Conservation (phyloP, 2,113 vertebrate genomes). For the Colius striatus region DNA sequence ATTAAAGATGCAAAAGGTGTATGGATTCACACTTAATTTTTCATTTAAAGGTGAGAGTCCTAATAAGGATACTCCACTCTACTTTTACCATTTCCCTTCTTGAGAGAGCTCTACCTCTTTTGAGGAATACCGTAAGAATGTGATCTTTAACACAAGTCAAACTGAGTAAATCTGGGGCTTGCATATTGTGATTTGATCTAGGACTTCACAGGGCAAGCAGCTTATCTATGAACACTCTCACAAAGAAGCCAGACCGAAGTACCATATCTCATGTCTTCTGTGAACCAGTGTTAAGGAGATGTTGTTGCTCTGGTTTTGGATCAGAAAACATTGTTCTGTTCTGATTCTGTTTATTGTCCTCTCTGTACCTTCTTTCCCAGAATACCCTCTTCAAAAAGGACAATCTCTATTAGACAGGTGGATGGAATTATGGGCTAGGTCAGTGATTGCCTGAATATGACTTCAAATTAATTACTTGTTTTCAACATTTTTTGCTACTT, state of each 20-base stretch:
- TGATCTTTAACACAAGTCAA: background rate
- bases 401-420: background rate
- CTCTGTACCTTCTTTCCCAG: background rate
- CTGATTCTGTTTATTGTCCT: background rate
- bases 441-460: background rate
- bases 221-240: background rate
- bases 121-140: background rate
- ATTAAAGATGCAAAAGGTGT: background rate
- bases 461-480: background rate
- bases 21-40: background rate
- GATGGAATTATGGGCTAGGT: background rate
- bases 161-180: background rate
- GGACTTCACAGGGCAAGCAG: background rate
- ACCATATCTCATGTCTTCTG: background rate
- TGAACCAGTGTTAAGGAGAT: background rate
- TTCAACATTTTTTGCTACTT: background rate
- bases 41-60: background rate
- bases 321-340: background rate
- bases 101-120: background rate
- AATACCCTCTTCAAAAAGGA: background rate
- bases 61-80: background rate
- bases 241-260: background rate
- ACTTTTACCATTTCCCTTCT: background rate
- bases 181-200: background rate
- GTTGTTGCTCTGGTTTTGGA: background rate